Evolutionary conservation across 2,888 invertebrate genomes (phyloP).

Genomic region (Drosophila eohydei): DNA sequence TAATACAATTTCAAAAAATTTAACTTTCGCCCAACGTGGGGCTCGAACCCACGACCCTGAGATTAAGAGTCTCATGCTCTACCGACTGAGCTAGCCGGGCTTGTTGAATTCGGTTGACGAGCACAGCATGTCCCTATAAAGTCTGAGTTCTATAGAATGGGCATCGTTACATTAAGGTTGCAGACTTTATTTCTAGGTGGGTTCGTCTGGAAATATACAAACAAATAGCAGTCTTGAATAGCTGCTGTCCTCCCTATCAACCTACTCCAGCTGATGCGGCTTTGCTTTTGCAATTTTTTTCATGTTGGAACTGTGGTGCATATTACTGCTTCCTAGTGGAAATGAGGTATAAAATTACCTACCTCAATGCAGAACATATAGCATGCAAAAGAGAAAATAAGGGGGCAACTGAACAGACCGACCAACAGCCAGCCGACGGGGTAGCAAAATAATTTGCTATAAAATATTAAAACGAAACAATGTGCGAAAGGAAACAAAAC

Average conservation of each 20-base stretch:
- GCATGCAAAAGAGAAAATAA: background rate
- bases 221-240: constrained; percentile 7
- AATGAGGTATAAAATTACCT: constrained; percentile 72
- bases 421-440: constrained; percentile 11
- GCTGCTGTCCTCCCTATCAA: background rate
- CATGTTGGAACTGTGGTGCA: constrained; percentile 33
- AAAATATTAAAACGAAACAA: constrained; percentile 76
- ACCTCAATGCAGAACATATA: constrained; percentile 53
- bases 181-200: constrained; percentile 17
- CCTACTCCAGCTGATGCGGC: background rate
- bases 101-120: background rate
- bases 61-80: constrained; percentile 81
- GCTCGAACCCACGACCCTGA: constrained; percentile 80
- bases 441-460: constrained; percentile 63
- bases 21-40: constrained; percentile 55
- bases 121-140: constrained; percentile 29
- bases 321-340: constrained; percentile 68
- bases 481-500: constrained; percentile 71
- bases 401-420: background rate
- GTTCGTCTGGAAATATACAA: background rate
- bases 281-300: constrained; percentile 33
- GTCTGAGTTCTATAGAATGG: constrained; percentile 13
- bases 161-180: background rate
- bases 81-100: constrained; percentile 80
- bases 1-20: constrained; percentile 9